Base-by-base conservation (phyloP, 2,888 invertebrate genomes). In the Augochlorella aurata region DNA sequence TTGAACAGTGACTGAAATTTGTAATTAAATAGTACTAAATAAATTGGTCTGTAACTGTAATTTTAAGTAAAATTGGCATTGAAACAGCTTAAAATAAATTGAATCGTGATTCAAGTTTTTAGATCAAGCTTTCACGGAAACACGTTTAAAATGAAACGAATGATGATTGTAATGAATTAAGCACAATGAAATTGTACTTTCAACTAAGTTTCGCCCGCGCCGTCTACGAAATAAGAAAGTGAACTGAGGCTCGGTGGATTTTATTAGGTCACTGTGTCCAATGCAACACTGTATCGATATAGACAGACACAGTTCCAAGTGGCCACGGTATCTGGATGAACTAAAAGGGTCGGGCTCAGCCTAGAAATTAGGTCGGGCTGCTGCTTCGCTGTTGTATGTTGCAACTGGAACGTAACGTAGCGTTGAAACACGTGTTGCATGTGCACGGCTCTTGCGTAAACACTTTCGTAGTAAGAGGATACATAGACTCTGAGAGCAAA, bases 341-440 rank as follows among this genome's bases (percentile, higher is more conserved):
- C 77, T 82, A 83, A 81, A 86, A 85, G 88, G 86, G 84, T 84
- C 87, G 84, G 77, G 73, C 84, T 71, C 78, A 76, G 82, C 77
- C 76, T 77, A 79, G 75, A 83, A 90, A 90, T 84, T 88, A 74
- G 90, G 90, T 85, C 87, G 82, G 77, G 82, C 66, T 71, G 79
- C 72, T 63, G 72, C 77, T 79, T 71, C 58, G 21, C 24, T 58
- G 76, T 44, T 14, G 71, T 74, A 66, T 87, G 84, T 84, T 87
- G 82, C 81, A 84, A 88, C 71, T 47, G 29, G 72, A 68, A 77
- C 76, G 77, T 73, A 72, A 79, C 45, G 66, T 38, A 71, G 63
- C 77, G 75, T 74, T 77, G 83, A 81, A 82, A 75, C 81, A 70
- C 76, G 82, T 24, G 71, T 54, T 79, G 74, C 74, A 54, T 77